Base-by-base conservation (phyloP, 2,113 vertebrate genomes). In the Leptosomus discolor region DNA sequence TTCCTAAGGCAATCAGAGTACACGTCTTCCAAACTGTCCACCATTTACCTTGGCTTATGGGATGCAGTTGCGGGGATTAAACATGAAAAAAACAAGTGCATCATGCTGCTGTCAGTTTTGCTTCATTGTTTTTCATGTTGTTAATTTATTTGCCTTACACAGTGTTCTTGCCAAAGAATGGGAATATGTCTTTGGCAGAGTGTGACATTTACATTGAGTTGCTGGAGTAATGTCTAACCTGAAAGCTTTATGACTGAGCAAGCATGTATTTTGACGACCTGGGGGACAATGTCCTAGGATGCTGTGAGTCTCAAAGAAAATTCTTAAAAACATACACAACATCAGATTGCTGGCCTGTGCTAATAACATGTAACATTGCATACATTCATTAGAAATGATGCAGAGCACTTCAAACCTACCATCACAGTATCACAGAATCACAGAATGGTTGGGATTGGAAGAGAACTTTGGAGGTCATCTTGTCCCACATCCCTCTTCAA, bases 61-160 rank as follows among this genome's bases (percentile, higher is more conserved):
- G 65, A 76, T 81, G 76, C 73, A 75, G 9, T 11, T 91, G 36
- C 57, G 30, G 43, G 45, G 34, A 82, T 74, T 74, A 74, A 85
- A 65, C 18, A 30, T 27, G 30, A 83, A 48, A n/a, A 71, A 64
- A n/a, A 37, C 12, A 63, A 73, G 18, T 77, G 10, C 30, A 91
- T 56, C 54, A 70, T 50, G 32, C n/a, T 88, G 26, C 78, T 78
- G 71, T 77, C 41, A 89, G 60, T 86, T 89, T 91, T 94, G 41
- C 78, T 85, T 92, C 50, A 36, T 89, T 94, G 64, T 71, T 95
- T 94, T 78, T 89, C 23, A 21, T 56, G 50, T 43, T 80, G 26
- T 76, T 92, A 83, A 89, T 91, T 84, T 91, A 73, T 91, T 87
- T 92, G 73, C 60, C 50, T 84, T 65, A 84, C 81, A 45, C 69